phyloP scores from a whole-genome alignment of 2,113 vertebrate species.

The Cryptomyrus ogoouensis region DNA sequence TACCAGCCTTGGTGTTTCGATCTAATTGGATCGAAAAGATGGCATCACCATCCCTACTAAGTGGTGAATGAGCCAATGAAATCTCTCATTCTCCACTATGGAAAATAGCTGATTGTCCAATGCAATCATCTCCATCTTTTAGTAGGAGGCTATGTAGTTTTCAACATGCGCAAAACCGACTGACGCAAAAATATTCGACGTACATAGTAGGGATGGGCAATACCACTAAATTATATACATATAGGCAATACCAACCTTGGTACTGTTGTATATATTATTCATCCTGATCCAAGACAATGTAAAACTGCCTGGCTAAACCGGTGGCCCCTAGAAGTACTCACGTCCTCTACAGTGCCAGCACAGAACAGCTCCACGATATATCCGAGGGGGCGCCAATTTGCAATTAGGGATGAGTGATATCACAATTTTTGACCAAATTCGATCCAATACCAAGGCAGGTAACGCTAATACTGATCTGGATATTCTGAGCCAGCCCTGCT shows the following conservation, averaged over 20 bases:
- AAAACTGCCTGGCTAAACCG: too few species aligned
- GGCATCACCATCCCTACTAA: neutral
- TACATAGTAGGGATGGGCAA: neutral
- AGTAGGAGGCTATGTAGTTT: neutral
- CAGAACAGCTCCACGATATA: too few species aligned
- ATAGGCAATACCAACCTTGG: neutral
- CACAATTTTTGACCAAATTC: neutral
- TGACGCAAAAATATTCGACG: neutral
- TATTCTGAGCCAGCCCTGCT: neutral
- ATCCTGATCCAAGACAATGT: neutral
- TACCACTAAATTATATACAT: neutral
- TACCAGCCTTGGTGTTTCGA: neutral
- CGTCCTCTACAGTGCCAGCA: too few species aligned
- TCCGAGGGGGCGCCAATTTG: neutral
- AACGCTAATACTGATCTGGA: neutral
- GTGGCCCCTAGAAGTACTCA: too few species aligned
- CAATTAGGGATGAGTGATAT: neutral
- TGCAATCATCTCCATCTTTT: neutral
- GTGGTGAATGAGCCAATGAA: neutral
- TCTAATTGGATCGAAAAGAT: neutral
- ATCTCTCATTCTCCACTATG: neutral
- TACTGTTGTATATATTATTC: neutral
- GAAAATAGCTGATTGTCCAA: neutral
- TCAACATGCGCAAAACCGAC: neutral
- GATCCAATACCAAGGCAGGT: neutral